Evolutionary conservation across 2,113 vertebrate genomes (phyloP).

Genomic region (Pelmatolapia mariae): DNA sequence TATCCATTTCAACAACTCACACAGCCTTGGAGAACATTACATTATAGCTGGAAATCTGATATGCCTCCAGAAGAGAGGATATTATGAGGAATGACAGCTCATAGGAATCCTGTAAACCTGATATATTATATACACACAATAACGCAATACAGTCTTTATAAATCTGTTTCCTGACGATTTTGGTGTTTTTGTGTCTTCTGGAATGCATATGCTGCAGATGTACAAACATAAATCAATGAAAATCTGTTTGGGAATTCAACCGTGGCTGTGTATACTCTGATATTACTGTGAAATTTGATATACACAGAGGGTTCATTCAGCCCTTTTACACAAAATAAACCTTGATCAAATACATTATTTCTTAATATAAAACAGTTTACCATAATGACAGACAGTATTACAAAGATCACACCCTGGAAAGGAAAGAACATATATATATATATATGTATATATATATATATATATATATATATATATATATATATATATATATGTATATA

Average conservation of each 20-base stretch:
- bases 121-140: slow-evolving; percentile 25
- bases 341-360: not conserved
- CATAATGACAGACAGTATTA: not conserved
- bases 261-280: not conserved
- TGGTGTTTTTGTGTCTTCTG: not conserved
- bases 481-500: too few species aligned
- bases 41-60: not conserved
- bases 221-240: slow-evolving; percentile 28
- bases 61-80: not conserved
- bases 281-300: not conserved
- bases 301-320: not conserved
- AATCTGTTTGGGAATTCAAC: not conserved
- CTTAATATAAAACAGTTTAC: not conserved
- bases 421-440: not conserved
- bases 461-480: too few species aligned
- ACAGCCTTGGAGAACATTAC: not conserved
- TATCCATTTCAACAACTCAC: not conserved
- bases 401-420: not conserved
- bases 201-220: not conserved
- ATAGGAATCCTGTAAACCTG: slow-evolving; percentile 18
- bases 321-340: not conserved
- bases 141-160: not conserved
- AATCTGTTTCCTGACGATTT: slow-evolving; percentile 2
- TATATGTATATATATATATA: fast-evolving
- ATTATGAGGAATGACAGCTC: slow-evolving; percentile 34